Evolutionary conservation across 2,797 vertebrate species (phyloP).

Genomic region (Cacajao melanocephalus): DNA sequence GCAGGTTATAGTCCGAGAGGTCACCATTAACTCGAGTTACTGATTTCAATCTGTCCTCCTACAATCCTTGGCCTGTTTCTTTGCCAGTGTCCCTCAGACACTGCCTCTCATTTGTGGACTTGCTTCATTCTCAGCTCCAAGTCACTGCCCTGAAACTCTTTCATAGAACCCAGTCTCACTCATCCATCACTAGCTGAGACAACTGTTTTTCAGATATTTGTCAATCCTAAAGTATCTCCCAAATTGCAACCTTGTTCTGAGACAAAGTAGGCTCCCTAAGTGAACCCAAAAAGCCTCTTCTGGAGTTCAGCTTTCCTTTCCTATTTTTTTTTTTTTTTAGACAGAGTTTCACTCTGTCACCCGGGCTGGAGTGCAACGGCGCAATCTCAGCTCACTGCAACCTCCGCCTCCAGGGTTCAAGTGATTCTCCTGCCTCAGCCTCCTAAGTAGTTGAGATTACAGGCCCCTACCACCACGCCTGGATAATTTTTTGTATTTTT

Average conservation of each 20-base stretch:
- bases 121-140: not conserved
- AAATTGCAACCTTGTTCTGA: not conserved
- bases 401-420: no score
- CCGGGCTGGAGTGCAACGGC: no score
- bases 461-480: no score
- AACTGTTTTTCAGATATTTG: not conserved
- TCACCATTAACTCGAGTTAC: not conserved
- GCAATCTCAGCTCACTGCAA: no score
- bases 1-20: not conserved
- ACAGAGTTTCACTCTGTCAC: rapidly evolving
- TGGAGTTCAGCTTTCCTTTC: not conserved
- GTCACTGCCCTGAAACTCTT: not conserved
- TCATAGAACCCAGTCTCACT: not conserved
- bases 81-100: not conserved
- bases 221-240: not conserved
- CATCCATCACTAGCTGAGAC: not conserved
- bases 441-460: no score
- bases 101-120: not conserved
- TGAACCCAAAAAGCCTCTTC: not conserved
- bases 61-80: not conserved
- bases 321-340: no score
- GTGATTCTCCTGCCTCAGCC: no score
- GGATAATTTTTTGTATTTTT: no score
- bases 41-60: not conserved
- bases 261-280: not conserved